phyloP scores from a whole-genome alignment of 2,888 invertebrate genomes.

The Laspeyria flexula region DNA sequence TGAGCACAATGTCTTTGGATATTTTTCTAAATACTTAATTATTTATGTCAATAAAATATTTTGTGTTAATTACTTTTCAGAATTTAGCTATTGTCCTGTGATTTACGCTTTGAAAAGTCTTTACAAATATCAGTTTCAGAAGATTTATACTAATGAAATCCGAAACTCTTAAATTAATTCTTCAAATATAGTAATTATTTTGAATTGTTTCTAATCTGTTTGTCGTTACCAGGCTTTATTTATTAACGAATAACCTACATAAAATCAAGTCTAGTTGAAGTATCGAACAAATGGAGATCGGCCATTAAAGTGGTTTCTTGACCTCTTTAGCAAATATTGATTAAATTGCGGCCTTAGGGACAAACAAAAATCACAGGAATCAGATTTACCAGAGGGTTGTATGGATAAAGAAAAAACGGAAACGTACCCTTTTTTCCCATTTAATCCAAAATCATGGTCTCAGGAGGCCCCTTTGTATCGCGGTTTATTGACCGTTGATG shows the following conservation, averaged over 20 bases:
- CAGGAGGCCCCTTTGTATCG: not conserved
- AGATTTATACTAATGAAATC: no score
- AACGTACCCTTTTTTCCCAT: constrained; percentile 10
- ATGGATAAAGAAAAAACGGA: constrained; percentile 7
- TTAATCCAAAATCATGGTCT: constrained; percentile 9
- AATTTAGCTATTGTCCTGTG: no score
- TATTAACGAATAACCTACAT: constrained; percentile 14
- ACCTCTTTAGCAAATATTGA: constrained; percentile 18
- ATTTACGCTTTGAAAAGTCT: no score
- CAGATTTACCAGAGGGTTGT: constrained; percentile 10
- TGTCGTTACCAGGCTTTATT: constrained; percentile 17
- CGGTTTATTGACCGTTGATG: constrained; percentile 7
- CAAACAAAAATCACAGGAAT: constrained; percentile 7
- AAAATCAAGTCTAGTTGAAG: constrained; percentile 7
- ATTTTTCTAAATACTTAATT: no score
- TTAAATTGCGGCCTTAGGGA: constrained; percentile 1
- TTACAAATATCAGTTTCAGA: no score
- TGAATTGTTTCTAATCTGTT: not conserved
- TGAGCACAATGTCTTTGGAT: no score
- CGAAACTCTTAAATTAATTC: no score
- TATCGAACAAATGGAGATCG: constrained; percentile 13
- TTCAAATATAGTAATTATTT: no score
- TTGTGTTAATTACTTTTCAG: no score
- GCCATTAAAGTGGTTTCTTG: constrained; percentile 12
- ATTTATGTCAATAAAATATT: no score